phyloP scores from a whole-genome alignment of 1,140 invertebrate genomes.

The Drosophila trapezifrons region DNA sequence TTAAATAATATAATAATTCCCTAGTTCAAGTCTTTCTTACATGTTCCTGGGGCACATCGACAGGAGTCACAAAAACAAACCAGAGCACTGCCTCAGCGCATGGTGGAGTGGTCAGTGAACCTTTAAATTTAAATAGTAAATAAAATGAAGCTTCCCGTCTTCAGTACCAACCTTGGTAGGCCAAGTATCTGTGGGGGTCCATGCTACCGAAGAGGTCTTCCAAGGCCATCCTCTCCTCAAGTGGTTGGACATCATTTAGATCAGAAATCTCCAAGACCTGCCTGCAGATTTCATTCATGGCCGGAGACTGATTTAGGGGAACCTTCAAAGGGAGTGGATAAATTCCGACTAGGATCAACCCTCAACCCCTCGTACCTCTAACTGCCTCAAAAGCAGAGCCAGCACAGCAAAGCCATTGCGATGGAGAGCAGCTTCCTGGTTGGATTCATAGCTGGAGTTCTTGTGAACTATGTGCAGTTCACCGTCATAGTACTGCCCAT shows the following conservation, averaged over 20 bases:
- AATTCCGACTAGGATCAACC: too few species aligned
- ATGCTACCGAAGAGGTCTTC: slow-evolving; percentile 39
- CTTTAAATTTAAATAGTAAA: slow-evolving; percentile 10
- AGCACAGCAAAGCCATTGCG: slow-evolving; percentile 91
- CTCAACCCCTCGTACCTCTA: slow-evolving; percentile 50
- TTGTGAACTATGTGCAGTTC: slow-evolving; percentile 95
- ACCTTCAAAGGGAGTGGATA: background rate
- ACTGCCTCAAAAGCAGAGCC: slow-evolving; percentile 91
- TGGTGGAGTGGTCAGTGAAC: slow-evolving; percentile 95
- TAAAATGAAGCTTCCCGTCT: too few species aligned
- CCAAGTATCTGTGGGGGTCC: slow-evolving; percentile 41
- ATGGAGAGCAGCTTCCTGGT: slow-evolving; percentile 87
- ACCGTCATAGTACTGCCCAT: slow-evolving; percentile 87
- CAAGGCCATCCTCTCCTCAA: slow-evolving; percentile 26
- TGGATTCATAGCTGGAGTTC: slow-evolving; percentile 88
- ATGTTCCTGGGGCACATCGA: slow-evolving; percentile 86
- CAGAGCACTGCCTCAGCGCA: slow-evolving; percentile 95
- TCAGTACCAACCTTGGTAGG: slow-evolving; percentile 36
- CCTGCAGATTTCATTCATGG: slow-evolving; percentile 30
- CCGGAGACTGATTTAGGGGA: background rate
- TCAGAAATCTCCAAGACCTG: slow-evolving; percentile 25
- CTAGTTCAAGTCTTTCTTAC: slow-evolving; percentile 24
- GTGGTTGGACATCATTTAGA: background rate
- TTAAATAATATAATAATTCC: background rate
- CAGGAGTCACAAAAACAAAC: slow-evolving; percentile 92